Base-by-base conservation (phyloP, 2,113 vertebrate species). In the Callipepla californica region DNA sequence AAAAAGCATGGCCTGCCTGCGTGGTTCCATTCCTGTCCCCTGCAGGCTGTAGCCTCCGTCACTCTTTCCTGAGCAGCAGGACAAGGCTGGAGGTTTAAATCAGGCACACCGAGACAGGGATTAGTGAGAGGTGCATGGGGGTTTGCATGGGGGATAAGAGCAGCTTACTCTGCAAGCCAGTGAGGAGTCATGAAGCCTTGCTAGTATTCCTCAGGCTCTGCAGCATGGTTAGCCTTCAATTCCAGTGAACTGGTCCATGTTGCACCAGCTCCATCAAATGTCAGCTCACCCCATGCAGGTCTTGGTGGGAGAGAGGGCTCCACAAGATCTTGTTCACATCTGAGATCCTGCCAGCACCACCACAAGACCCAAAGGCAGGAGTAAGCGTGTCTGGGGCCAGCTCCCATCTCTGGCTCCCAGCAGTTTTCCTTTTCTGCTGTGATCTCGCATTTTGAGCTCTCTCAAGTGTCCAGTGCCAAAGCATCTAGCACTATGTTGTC, bases 71-170 rank as follows among this genome's bases (percentile, higher is more conserved):
- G 58, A 38, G 16, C 69, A 87, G 11, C 42, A 42, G n/a, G 47
- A 20, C 38, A 44, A 86, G 61, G n/a, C 26, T 80, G 69, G 38
- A 70, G 66, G 21, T 28, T 89, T 69, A 28, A 65, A 32, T 15
- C 40, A 13, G 28, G 36, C 28, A 13, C 47, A 47, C 47, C 51
- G 61, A 61, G 38, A 57, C 40, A 48, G 38, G 4, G 16, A 79
- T 87, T 42, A 83, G 13, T n/a, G 45, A 48, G 42, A 0, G 0
- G 8, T 2, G 0, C 25, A 45, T 7, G 0, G 2, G 13, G 32
- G 68, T 83, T 82, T 66, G 44, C 34, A 50, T 25, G 28, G 26
- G 22, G 50, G 16, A 40, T 66, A 22, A 67, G 68, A 18, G 45
- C 68, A 76, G 34, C 45, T 72, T 66, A 34, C 8, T 62, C 45